Conservation (phyloP, 2,888 invertebrate species). For the Thalpophila matura region DNA sequence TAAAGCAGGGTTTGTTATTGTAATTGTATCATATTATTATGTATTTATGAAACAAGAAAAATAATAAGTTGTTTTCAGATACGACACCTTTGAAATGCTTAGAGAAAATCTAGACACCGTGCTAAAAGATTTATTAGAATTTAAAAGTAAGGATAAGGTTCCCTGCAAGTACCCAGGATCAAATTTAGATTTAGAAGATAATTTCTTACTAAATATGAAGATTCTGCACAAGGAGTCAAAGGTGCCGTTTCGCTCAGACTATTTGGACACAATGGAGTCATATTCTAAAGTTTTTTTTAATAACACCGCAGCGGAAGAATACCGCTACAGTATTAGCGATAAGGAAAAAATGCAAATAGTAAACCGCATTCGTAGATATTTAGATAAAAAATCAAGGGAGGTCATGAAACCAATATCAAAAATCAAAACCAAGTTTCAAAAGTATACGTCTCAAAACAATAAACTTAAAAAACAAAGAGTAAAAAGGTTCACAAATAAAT, state of each 20-base stretch:
- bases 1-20: conserved; percentile 92
- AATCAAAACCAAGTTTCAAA: conserved; percentile 65
- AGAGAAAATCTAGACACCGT: conserved; percentile 94
- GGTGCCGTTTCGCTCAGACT: conserved; percentile 36
- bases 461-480: conserved; percentile 44
- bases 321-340: conserved; percentile 48
- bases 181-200: conserved; percentile 76
- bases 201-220: conserved; percentile 67
- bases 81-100: conserved; percentile 97
- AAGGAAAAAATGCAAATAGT: conserved; percentile 74
- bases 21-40: background rate
- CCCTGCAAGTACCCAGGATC: conserved; percentile 80
- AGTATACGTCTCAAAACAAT: conserved; percentile 56
- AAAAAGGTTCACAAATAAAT: conserved; percentile 53
- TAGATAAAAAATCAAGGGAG: conserved; percentile 74
- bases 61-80: conserved; percentile 77
- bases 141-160: conserved; percentile 79
- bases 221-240: conserved; percentile 22
- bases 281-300: conserved; percentile 57
- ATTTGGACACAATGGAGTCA: conserved; percentile 62
- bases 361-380: conserved; percentile 81
- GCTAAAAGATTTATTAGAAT: conserved; percentile 92
- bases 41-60: background rate
- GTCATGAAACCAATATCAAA: conserved; percentile 67
- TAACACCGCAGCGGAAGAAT: conserved; percentile 5